Percentiles rank a stretch among this genome's conserved stretches.
These are phyloP conservation scores for Drosophila sucinea DNA, from an alignment of 1,140 invertebrate species.

Conservation along the genomic window DNA sequence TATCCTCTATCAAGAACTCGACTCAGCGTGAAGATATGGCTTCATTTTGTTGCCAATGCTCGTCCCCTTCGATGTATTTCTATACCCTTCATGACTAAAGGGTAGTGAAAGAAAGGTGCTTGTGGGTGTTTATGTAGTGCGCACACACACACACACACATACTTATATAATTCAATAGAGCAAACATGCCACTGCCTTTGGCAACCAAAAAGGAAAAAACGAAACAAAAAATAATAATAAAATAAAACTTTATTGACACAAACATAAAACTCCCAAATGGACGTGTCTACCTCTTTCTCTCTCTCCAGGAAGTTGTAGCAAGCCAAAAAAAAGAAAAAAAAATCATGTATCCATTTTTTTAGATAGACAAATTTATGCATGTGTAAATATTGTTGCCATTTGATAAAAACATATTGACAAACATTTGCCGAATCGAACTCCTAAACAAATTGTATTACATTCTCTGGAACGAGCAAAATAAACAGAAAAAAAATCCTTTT, in stretches of 20 bases:
- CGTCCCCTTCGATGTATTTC: background rate
- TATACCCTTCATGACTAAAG: background rate
- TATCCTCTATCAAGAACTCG: no score
- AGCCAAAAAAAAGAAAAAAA: background rate
- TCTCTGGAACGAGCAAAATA: constrained; percentile 19
- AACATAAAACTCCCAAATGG: constrained; percentile 74
- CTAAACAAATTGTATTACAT: constrained; percentile 63
- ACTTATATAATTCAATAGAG: constrained; percentile 63
- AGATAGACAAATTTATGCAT: constrained; percentile 73
- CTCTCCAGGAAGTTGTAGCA: background rate
- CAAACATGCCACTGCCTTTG: constrained; percentile 60
- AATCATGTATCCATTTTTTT: constrained; percentile 15
- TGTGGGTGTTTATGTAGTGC: constrained; percentile 23
- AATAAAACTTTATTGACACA: constrained; percentile 79
- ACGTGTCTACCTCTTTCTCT: constrained; percentile 30
- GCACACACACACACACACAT: constrained; percentile 30
- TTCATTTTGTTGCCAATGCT: background rate
- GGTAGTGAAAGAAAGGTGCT: constrained; percentile 18
- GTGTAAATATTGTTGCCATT: constrained; percentile 77
- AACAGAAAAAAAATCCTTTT: background rate
- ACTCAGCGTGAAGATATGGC: no score
- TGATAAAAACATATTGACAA: constrained; percentile 79
- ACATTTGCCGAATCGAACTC: constrained; percentile 70
- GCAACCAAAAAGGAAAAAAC: constrained; percentile 39
- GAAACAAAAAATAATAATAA: constrained; percentile 61